These are phyloP conservation scores for Aphelinus certus DNA, from an alignment of 1,140 invertebrate species.

Conservation along the genomic window DNA sequence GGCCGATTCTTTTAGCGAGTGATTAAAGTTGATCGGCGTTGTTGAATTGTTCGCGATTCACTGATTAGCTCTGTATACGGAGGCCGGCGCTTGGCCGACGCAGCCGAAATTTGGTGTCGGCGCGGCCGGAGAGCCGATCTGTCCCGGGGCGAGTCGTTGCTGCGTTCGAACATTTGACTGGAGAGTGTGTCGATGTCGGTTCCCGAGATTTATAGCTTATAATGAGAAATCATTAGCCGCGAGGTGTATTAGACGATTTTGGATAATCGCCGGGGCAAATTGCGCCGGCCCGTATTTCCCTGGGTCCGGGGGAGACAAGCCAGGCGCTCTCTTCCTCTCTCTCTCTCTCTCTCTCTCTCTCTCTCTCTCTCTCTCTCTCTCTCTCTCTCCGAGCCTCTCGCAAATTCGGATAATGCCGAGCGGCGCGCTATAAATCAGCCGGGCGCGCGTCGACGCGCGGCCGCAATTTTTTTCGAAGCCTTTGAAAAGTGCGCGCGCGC, in stretches of 20 bases:
- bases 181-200: no score
- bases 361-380: not conserved
- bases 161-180: not conserved
- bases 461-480: not conserved
- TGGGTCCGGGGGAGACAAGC: no score
- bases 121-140: constrained; percentile 25
- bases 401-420: constrained; percentile 29
- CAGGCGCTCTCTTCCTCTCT: constrained; percentile 13
- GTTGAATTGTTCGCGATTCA: not conserved
- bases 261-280: constrained; percentile 61
- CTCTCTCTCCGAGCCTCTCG: constrained; percentile 20
- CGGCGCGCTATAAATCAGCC: constrained; percentile 31
- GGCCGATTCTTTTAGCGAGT: no score
- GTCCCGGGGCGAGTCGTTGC: constrained; percentile 30
- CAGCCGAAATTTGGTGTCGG: not conserved
- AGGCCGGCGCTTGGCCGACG: no score
- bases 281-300: constrained; percentile 42
- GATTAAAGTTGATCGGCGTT: no score
- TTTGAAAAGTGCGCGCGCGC: not conserved
- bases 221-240: constrained; percentile 66
- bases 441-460: constrained; percentile 29
- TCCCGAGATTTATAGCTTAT: constrained; percentile 63
- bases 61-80: no score
- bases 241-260: constrained; percentile 64
- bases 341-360: no score